Base-by-base conservation (phyloP, 2,888 invertebrate species). In the Euclidia mi region DNA sequence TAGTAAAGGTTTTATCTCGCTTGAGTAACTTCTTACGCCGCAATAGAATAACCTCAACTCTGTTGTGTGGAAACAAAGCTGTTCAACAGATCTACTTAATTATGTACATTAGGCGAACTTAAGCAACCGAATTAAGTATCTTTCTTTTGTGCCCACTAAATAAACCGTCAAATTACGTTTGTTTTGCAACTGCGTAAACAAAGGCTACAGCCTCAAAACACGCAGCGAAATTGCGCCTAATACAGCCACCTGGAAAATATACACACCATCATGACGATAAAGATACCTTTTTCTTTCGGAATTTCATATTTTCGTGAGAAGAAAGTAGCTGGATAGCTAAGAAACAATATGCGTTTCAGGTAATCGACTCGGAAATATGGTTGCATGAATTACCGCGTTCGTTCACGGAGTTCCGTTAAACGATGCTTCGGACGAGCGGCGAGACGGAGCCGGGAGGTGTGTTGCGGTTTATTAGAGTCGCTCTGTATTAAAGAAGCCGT, bases 41-140 rank as follows among this genome's bases (percentile, higher is more conserved):
- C 17, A 28, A 41, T 31, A 47, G 20, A 43, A 42, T 32, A 65
- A 55, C 43, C 51, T 41, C 57, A 40, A 46, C 34, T 58, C 37
- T 10, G 44, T 25, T 32, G 43, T 49, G 12, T 40, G 50, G 47
- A 45, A 56, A 70, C 49, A 64, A 60, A 72, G 69, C 55, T 44
- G 28, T 25, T 15, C 32, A 40, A 51, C 41, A 56, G 57, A 49
- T 42, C 47, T 53, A 35, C 50, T 61, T 69, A 58, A 55, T 71
- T 73, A 65, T 58, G 58, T 61, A 53, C 56, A 56, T 72, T 56
- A 59, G 15, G 43, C 17, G 49, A 73, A 73, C 61, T 65, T 48
- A 56, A 55, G 46, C 56, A 55, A 69, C 46, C 58, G 58, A 69
- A 61, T 65, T 43, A 65, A 69, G 56, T 64, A 59, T 56, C 49